A percentile compares a stretch with the other conserved stretches of the same genome.
Conservation (phyloP, 2,113 vertebrate genomes). For the Sigmodon hispidus region DNA sequence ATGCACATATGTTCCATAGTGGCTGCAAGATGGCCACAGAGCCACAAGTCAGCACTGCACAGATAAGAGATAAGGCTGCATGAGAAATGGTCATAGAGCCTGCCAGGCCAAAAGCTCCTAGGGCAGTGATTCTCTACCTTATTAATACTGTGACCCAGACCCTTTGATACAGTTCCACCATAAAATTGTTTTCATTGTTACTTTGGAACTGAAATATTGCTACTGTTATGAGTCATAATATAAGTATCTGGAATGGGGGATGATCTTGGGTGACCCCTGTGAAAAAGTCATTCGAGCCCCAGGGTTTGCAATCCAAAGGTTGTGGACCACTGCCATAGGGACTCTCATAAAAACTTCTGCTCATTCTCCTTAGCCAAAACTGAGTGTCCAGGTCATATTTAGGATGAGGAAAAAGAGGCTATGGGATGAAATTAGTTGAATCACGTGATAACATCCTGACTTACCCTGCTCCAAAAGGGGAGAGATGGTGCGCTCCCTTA, state of each 20-base stretch:
- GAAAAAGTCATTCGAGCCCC: background rate
- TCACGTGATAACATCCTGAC: too few species aligned
- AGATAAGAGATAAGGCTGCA: background rate
- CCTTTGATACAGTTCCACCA: background rate
- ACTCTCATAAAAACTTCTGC: background rate
- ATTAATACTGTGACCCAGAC: background rate
- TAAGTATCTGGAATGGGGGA: background rate
- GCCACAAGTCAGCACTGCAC: background rate
- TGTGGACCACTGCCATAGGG: background rate
- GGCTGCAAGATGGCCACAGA: background rate
- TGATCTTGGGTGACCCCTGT: background rate
- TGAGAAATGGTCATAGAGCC: background rate
- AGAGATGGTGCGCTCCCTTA: background rate
- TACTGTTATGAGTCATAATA: background rate
- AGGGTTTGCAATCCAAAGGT: background rate
- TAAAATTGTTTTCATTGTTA: background rate
- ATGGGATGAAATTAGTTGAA: background rate
- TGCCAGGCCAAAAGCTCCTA: background rate
- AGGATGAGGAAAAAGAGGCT: background rate
- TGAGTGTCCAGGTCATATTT: background rate
- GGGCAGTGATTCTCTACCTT: background rate
- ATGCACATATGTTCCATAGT: fast-evolving
- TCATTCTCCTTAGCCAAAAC: background rate
- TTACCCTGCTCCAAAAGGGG: background rate
- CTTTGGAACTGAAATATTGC: background rate